Base-by-base conservation (phyloP, 2,888 invertebrate genomes). In the Arctia plantaginis region DNA sequence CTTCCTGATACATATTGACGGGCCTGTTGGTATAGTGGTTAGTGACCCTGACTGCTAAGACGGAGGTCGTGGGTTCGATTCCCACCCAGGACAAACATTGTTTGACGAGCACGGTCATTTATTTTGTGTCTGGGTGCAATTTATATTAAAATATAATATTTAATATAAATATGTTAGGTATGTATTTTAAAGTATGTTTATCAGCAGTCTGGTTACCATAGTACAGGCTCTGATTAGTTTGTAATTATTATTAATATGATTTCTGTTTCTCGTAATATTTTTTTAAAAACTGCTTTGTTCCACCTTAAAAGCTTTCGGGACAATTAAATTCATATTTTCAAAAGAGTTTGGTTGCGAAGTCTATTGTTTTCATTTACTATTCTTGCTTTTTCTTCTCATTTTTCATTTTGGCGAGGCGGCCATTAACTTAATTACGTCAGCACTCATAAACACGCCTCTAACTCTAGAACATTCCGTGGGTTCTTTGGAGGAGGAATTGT, bases 401-500 rank as follows among this genome's bases (percentile, higher is more conserved):
- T 80, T 80, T 72, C 78, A 77, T 85, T 82, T 86, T 72, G 73
- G 51, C 69, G 71, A 76, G 76, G 74, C 73, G 82, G 80, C 82
- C 85, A 85, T 86, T 86, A 82, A 78, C 79, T 79, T 85, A 84
- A 86, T 86, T 85, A 82, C 81, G 71, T 77, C 70, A 77, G 55
- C 74, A 75, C 81, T 82, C 79, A 84, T 86, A 86, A 85, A 86
- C 85, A 86, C 71, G 82, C 77, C 68, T 77, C 78, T 80, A 78
- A 82, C 66, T 77, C 79, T 84, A 78, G 79, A 85, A 82, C 81
- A 82, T 80, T 82, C 73, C 66, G 55, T 71, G 62, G 66, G 76
- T 74, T 80, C 74, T 84, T 77, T 79, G 72, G 77, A 27, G 12
- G 3, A 65, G 33, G 33, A 76, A 73, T 72, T 79, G 82, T 84